phyloP scores from a whole-genome alignment of 2,797 vertebrate genomes.

The Hapalemur alaotrensis region DNA sequence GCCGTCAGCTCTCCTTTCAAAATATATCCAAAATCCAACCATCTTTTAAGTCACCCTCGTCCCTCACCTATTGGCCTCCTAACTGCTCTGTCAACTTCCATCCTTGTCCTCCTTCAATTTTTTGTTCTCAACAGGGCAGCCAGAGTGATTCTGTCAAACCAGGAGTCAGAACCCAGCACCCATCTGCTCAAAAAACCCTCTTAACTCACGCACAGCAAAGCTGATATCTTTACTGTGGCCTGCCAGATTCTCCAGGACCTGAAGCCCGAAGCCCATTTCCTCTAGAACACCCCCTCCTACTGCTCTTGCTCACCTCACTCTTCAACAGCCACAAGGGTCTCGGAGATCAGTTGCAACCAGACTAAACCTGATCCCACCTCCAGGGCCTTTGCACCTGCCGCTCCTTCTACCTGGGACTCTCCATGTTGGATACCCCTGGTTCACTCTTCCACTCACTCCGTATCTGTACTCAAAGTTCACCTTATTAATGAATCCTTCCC shows the following conservation, averaged over 20 bases:
- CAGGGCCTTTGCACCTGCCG: not conserved
- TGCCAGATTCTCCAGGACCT: not conserved
- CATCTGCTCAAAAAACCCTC: not conserved
- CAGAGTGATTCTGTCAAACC: not conserved
- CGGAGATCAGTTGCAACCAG: not conserved
- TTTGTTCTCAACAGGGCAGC: not conserved
- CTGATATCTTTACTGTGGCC: not conserved
- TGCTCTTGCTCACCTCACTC: not conserved
- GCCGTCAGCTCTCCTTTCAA: not conserved
- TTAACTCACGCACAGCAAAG: not conserved
- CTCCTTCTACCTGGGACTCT: not conserved
- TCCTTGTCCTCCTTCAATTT: not conserved
- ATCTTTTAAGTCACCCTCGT: not conserved
- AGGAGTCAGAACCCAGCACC: not conserved
- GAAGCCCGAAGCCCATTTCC: no score
- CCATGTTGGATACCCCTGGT: not conserved
- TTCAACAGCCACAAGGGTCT: not conserved
- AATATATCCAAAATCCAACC: not conserved
- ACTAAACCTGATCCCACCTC: not conserved
- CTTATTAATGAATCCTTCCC: not conserved
- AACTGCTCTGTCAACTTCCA: not conserved
- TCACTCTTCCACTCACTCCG: not conserved
- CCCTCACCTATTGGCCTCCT: not conserved
- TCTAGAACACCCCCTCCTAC: not conserved
- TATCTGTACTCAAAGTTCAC: not conserved